These are phyloP conservation scores for Teleogryllus occipitalis DNA, from an alignment of 1,140 invertebrate genomes.

Conservation along the genomic window DNA sequence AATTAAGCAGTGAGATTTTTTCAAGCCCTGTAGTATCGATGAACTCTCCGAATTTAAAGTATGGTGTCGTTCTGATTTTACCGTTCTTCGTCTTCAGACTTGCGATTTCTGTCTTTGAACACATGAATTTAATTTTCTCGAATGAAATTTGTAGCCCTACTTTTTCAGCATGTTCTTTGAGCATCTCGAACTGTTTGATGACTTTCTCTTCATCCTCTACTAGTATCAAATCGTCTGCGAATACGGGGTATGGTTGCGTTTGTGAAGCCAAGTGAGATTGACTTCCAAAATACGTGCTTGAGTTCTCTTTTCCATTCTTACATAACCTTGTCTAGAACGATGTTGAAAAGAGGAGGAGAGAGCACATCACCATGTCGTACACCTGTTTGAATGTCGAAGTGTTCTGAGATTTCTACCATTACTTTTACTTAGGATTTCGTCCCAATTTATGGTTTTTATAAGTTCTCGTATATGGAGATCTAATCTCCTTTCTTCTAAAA, in stretches of 20 bases:
- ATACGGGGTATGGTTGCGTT: constrained; percentile 11
- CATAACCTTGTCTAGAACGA: constrained; percentile 9
- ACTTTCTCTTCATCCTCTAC: constrained; percentile 8
- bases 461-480: constrained; percentile 10
- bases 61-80: constrained; percentile 8
- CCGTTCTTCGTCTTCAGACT: constrained; percentile 18
- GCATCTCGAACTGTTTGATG: constrained; percentile 18
- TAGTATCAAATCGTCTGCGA: constrained; percentile 13
- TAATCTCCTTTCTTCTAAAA: constrained; percentile 11
- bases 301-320: constrained; percentile 11
- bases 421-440: constrained; percentile 11
- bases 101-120: constrained; percentile 13
- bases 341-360: constrained; percentile 9
- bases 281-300: constrained; percentile 8
- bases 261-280: constrained; percentile 8
- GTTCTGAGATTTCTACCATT: constrained; percentile 9
- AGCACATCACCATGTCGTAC: not conserved
- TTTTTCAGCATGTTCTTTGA: constrained; percentile 18
- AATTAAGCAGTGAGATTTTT: constrained; percentile 9
- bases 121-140: constrained; percentile 16
- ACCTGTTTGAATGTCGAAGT: constrained; percentile 9
- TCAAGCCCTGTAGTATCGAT: constrained; percentile 14
- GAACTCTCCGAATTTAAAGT: constrained; percentile 19
- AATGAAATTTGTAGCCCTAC: constrained; percentile 17
- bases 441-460: constrained; percentile 7